Base-by-base conservation (phyloP, 2,888 invertebrate species). In the Drosophila mercatorum region DNA sequence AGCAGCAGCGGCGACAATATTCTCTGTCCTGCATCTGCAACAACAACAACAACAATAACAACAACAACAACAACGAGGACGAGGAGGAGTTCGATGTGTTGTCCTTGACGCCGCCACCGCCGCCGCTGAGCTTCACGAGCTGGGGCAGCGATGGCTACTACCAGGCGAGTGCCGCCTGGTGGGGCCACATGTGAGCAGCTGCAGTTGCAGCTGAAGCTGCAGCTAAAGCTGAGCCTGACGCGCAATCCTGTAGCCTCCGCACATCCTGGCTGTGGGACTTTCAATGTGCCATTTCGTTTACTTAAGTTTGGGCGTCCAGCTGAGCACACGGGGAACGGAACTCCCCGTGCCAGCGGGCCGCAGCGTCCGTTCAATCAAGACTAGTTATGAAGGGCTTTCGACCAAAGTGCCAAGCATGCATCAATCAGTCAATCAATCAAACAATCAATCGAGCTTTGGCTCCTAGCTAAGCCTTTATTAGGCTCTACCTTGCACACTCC, bases 261-360 rank as follows among this genome's bases (percentile, higher is more conserved):
- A 51, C 34, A 66, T 77, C 75, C 75, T 75, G 75, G 83, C 86
- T 88, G 89, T 86, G 78, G 83, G 80, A 79, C 73, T 69, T 89
- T 89, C 74, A 78, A 89, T 81, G 84, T 84, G 84, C 89, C 84
- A 84, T 84, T 88, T 75, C 67, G 72, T 86, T 88, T 86, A 88
- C 83, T 85, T 83, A 80, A 78, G 69, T 65, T 65, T 28, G 40
- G 49, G 38, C 57, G 34, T 36, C 22, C 52, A 41, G 43, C 68
- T 68, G 69, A 56, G 44, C 40, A 68, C 14, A 1, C 17, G 36
- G 22, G 6, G 12, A 11, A 11, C 11, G 49, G 31, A 49, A n/a
- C 5, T 31, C 11, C 49, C n/a, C 2, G 14, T 40, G 53, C 53
- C 26, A 5, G 34, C 38, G 14, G 26, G 22, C 38, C 26, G 38